Base-by-base conservation (phyloP, 2,113 vertebrate species). In the Muscicapa adusta region DNA sequence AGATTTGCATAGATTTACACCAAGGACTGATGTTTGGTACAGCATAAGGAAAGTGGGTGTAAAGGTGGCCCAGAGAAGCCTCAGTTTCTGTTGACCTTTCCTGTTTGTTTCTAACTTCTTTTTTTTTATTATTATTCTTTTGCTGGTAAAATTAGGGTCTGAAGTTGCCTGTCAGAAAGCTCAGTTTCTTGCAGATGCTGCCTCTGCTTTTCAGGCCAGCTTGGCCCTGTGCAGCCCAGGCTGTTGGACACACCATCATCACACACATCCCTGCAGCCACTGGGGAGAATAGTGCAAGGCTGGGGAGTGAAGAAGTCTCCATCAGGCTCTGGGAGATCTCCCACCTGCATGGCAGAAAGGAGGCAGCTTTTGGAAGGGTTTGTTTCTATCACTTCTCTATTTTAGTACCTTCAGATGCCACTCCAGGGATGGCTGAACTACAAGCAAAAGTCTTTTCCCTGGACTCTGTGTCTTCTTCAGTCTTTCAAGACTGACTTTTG, bases 91-190 rank as follows among this genome's bases (percentile, higher is more conserved):
- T 71, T 85, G 38, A 25, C 19, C 26, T 71, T 68, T 65, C 25
- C 13, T 47, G 5, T 38, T 62, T 18, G 25, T 78, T 68, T 93
- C 18, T 70, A 12, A 23, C 14, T 0, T 51, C n/a, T 48, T 12
- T 0, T 42, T 43, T 14, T 57, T 40, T 53, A 40, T 40, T 40
- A 40, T 40, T 40, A n/a, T 45, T 26, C n/a, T 81, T n/a, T 1
- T 2, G 5, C 20, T 48, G 33, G 11, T 50, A 22, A 10, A 40
- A 18, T 5, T 33, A 13, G 3, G 13, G 0, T 33, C 4, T 50
- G 54, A 57, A 36, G 8, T 5, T 29, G 40, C 43, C 33, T 47
- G 38, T 48, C 79, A 18, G 18, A n/a, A 33, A 36, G 54, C 54
- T 54, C 23, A 23, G 43, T 33, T 54, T 38, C 18, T 54, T 45